Conservation (phyloP, 23 tunicate species). For the Pegea sp. region DNA sequence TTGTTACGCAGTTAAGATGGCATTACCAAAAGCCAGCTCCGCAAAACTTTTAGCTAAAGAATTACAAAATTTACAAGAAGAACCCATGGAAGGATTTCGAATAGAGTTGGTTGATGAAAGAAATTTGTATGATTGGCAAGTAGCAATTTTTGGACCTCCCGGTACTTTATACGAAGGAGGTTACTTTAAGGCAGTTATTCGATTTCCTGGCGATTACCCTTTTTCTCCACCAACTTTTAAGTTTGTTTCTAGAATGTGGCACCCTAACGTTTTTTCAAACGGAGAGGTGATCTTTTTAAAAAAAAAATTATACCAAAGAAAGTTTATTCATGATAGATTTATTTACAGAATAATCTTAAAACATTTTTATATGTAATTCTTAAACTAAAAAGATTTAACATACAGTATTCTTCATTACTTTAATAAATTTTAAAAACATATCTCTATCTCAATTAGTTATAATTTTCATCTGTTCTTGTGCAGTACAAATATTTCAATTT, state of each 20-base stretch:
- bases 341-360: no score
- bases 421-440: no score
- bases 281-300: conserved; percentile 47
- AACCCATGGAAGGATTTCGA: conserved; percentile 87
- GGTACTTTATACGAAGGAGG: conserved; percentile 96
- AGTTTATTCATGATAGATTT: no score
- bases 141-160: conserved; percentile 97
- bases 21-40: conserved; percentile 88
- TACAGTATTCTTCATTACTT: no score
- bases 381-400: no score
- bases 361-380: no score
- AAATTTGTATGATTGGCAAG: conserved; percentile 95
- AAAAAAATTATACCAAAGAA: no score
- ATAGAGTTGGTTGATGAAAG: conserved; percentile 83
- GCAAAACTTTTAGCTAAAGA: conserved; percentile 90
- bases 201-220: conserved; percentile 98
- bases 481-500: background rate
- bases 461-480: background rate
- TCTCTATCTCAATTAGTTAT: no score
- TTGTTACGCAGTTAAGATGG: conserved; percentile 31
- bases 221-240: conserved; percentile 91
- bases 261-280: conserved; percentile 87
- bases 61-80: conserved; percentile 59
- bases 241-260: conserved; percentile 81
- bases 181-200: conserved; percentile 89